Base-by-base conservation (phyloP, 2,888 invertebrate genomes). In the Seladonia tumulorum region DNA sequence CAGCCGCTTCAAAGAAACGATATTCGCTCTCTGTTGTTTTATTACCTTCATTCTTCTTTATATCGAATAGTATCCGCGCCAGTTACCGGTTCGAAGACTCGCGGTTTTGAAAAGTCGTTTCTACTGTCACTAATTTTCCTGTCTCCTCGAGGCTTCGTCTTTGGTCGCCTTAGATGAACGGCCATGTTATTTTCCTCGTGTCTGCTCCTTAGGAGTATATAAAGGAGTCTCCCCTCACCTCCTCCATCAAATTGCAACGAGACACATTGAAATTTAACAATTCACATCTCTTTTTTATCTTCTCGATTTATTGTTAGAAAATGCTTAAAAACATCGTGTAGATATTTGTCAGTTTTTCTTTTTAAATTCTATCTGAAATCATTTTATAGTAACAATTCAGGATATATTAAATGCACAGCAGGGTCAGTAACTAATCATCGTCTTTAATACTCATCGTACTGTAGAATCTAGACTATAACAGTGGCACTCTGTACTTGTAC, bases 71-170 rank as follows among this genome's bases (percentile, higher is more conserved):
- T 57, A 81, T 88, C 88, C 81, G 88, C 35, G 63, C 71, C 66
- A 39, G 79, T 87, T 88, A 84, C 82, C 88, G 80, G 85, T 42
- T 49, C 66, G 66, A 82, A 70, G 78, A 82, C 47, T 39, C 49
- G 25, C 63, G 71, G 68, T 74, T 77, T 76, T 60, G 70, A 79
- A 78, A 83, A 80, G 73, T 70, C 74, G 47, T 77, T 79, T 77
- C 29, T 42, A 53, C 78, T 77, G 5, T 70, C 86, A 88, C 86
- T 88, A 88, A 88, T 88, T 88, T 88, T 88, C 88, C 88, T 88
- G 86, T 68, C 72, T 79, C 74, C 70, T 72, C 49, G 35, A 42
- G 70, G 53, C 66, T 81, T 79, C 39, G 22, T 71, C 53, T 66
- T 74, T 68, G 70, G 53, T 16, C 49, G 53, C 2, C 76, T 63